These are phyloP conservation scores for Gasterosteus aculeatus DNA, from an alignment of 2,113 vertebrate species.

Conservation along the genomic window DNA sequence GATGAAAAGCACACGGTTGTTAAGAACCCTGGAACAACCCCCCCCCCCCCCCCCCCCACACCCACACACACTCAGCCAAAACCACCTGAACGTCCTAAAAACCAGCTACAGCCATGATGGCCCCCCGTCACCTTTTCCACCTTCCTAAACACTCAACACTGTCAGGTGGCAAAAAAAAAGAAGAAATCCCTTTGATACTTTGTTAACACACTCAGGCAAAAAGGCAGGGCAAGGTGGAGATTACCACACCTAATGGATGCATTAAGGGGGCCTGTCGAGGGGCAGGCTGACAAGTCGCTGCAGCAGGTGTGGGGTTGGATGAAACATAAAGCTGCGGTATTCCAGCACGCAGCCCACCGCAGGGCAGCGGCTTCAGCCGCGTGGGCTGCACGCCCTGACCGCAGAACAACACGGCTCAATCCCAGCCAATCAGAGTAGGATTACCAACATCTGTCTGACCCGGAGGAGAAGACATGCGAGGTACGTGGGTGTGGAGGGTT, in stretches of 20 bases:
- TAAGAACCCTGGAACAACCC: slow-evolving; percentile 35
- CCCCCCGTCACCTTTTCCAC: slow-evolving; percentile 45
- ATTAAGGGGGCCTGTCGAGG: slow-evolving; percentile 68
- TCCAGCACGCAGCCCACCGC: slow-evolving; percentile 56
- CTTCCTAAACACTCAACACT: slow-evolving; percentile 48
- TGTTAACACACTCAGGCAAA: slow-evolving; percentile 71
- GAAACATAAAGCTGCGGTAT: slow-evolving; percentile 72
- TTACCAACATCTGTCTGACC: slow-evolving; percentile 68
- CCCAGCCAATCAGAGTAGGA: slow-evolving; percentile 66
- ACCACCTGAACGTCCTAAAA: slow-evolving; percentile 40
- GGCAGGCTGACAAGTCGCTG: slow-evolving; percentile 65
- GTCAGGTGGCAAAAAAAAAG: slow-evolving; percentile 63
- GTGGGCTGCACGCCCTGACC: slow-evolving; percentile 53
- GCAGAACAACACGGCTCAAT: slow-evolving; percentile 60
- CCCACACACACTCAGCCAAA: slow-evolving; percentile 22
- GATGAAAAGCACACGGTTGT: slow-evolving; percentile 73
- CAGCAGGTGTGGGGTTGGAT: slow-evolving; percentile 81
- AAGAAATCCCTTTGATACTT: slow-evolving; percentile 76
- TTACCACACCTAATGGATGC: slow-evolving; percentile 78
- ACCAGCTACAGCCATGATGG: slow-evolving; percentile 40
- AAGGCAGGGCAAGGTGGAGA: slow-evolving; percentile 71
- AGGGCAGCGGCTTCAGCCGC: slow-evolving; percentile 52
- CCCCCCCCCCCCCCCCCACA: slow-evolving; percentile 1
- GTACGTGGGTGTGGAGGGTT: background rate
- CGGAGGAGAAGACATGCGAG: slow-evolving; percentile 35